Conservation (phyloP, 2,113 vertebrate genomes). For the Oophaga pumilio region DNA sequence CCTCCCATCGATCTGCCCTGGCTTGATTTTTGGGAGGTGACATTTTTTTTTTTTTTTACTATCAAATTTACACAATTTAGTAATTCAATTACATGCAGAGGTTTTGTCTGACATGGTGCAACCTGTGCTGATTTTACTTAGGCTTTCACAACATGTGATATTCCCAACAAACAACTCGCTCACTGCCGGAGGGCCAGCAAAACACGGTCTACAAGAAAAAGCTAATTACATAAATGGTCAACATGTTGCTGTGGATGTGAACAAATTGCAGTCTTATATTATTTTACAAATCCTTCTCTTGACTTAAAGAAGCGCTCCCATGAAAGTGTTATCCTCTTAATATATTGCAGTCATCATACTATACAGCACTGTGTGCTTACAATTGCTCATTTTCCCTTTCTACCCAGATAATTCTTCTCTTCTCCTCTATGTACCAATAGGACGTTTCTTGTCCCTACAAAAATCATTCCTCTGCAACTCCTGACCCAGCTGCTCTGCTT, state of each 20-base stretch:
- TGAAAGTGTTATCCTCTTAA: too few relatives aligned
- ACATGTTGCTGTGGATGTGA: conserved; percentile 6
- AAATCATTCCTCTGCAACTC: too few relatives aligned
- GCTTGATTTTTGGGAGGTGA: conserved; percentile 54
- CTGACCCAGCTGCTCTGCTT: too few relatives aligned
- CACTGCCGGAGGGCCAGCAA: conserved; percentile 24
- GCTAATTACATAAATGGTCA: conserved; percentile 33
- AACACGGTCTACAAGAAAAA: not conserved
- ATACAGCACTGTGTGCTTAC: too few relatives aligned
- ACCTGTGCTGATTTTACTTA: conserved; percentile 29
- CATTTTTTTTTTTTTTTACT: conserved; percentile 53
- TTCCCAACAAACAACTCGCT: not conserved
- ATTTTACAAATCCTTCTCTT: not conserved
- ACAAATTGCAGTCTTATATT: conserved; percentile 5
- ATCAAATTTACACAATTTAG: conserved; percentile 44
- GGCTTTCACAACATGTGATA: conserved; percentile 21
- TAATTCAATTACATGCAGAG: conserved; percentile 45
- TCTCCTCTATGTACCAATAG: too few relatives aligned
- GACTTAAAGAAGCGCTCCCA: not conserved
- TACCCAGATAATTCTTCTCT: too few relatives aligned
- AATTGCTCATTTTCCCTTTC: too few relatives aligned
- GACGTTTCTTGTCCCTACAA: too few relatives aligned
- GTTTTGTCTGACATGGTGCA: conserved; percentile 34
- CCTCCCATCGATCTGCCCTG: conserved; percentile 47
- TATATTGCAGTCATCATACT: too few relatives aligned